These are phyloP conservation scores for Conomelus anceps DNA, from an alignment of 2,888 invertebrate genomes.

Conservation along the genomic window DNA sequence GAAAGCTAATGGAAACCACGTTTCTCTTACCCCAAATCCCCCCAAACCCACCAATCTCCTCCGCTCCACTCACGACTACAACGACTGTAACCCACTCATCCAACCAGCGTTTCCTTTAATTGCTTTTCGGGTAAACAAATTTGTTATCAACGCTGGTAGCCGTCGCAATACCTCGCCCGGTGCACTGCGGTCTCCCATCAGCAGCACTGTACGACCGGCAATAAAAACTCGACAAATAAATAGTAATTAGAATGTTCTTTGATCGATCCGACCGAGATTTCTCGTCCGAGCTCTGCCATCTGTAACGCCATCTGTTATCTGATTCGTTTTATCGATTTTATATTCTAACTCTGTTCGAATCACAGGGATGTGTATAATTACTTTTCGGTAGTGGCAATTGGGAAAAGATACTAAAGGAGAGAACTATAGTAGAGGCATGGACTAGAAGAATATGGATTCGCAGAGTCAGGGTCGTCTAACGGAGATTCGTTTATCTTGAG, in stretches of 20 bases:
- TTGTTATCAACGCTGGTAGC: not conserved
- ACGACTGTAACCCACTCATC: not conserved
- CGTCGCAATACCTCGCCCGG: too few species aligned
- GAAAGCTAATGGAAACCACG: not conserved
- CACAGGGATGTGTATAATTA: not conserved
- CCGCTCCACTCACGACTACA: too few species aligned
- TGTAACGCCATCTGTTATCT: too few species aligned
- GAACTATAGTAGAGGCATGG: not conserved
- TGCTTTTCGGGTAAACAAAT: constrained; percentile 9
- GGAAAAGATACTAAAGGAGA: not conserved
- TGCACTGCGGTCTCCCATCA: not conserved
- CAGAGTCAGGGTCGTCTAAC: too few species aligned
- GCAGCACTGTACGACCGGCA: not conserved
- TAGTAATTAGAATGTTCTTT: not conserved
- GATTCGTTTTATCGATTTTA: not conserved
- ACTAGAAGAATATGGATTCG: too few species aligned
- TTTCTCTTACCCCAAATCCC: not conserved
- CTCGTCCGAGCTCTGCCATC: too few species aligned
- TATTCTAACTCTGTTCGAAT: not conserved
- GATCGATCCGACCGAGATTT: not conserved
- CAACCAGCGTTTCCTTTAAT: not conserved
- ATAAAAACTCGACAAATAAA: not conserved
- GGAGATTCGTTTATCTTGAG: too few species aligned
- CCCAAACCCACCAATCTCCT: too few species aligned
- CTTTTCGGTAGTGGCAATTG: not conserved